Conservation (phyloP, 2,797 vertebrate species). For the Megalops cyprinoides region DNA sequence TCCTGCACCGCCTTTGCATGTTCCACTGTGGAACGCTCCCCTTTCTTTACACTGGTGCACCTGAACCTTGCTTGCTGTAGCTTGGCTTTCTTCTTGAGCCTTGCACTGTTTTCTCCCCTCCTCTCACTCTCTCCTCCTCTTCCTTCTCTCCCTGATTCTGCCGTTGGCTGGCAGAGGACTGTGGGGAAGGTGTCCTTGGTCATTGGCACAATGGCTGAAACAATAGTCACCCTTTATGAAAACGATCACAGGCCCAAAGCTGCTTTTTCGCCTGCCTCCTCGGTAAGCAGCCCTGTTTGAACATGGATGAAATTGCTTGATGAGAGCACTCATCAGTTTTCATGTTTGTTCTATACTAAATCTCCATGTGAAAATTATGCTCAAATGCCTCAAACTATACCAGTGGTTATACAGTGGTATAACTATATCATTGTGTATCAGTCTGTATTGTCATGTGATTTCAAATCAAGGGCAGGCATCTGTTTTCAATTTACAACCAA, state of each 20-base stretch:
- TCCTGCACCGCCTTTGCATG: not conserved
- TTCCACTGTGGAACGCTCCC: not conserved
- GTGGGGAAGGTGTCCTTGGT: slow-evolving; percentile 89
- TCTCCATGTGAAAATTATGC: not conserved
- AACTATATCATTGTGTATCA: not conserved
- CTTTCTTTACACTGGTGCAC: not conserved
- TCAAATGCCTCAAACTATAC: not conserved
- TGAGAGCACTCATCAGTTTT: not conserved
- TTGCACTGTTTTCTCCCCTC: slow-evolving; percentile 10
- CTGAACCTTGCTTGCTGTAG: not conserved
- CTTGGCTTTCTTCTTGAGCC: not conserved
- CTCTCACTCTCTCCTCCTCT: not conserved
- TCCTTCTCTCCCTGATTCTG: slow-evolving; percentile 39
- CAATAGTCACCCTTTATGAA: slow-evolving; percentile 92
- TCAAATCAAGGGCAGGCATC: not conserved
- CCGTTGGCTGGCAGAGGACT: slow-evolving; percentile 77
- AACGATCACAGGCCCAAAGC: slow-evolving; percentile 91
- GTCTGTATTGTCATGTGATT: not conserved
- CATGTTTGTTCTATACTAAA: too few relatives aligned
- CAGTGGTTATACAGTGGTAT: not conserved
- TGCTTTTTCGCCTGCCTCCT: slow-evolving; percentile 62
- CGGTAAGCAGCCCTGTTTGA: slow-evolving; percentile 70
- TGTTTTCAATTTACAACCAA: not conserved
- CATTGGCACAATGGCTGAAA: slow-evolving; percentile 90
- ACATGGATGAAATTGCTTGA: not conserved